A percentile compares a stretch with the other conserved stretches of the same genome.
Conservation (phyloP, 2,888 invertebrate genomes). For the Brachylomia viminalis region DNA sequence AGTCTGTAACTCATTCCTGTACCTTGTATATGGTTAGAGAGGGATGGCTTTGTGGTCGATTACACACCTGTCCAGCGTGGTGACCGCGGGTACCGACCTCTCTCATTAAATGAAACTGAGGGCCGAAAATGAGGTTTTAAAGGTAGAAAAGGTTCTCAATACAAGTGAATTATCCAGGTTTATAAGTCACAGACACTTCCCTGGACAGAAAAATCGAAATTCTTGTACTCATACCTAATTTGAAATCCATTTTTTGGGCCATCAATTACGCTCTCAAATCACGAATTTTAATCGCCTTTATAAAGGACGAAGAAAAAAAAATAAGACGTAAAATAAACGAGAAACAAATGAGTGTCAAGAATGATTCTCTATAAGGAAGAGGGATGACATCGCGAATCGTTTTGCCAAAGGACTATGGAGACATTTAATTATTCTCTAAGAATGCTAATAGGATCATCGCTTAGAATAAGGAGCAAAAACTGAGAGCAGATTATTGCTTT, state of each 20-base stretch:
- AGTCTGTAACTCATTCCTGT: neutral
- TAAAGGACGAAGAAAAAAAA: slow-evolving; percentile 40
- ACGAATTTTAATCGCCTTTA: slow-evolving; percentile 49
- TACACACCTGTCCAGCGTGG: neutral
- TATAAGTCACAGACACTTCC: neutral
- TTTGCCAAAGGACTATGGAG: slow-evolving; percentile 72
- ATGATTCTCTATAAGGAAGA: slow-evolving; percentile 70
- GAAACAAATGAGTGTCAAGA: slow-evolving; percentile 64
- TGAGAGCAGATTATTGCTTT: slow-evolving; percentile 71
- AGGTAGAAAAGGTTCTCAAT: neutral
- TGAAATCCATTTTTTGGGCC: slow-evolving; percentile 5
- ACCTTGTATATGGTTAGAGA: neutral
- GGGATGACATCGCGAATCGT: slow-evolving; percentile 74
- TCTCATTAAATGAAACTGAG: neutral
- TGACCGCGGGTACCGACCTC: neutral
- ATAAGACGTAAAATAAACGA: slow-evolving; percentile 42
- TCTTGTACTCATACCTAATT: neutral
- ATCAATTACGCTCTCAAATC: slow-evolving; percentile 36
- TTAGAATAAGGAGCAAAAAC: slow-evolving; percentile 79
- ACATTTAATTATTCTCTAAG: slow-evolving; percentile 84
- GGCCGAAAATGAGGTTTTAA: neutral
- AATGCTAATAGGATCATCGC: slow-evolving; percentile 86
- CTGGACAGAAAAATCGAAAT: neutral
- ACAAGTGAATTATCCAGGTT: neutral
- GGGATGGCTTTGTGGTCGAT: neutral